These are phyloP conservation scores for Ferrisia virgata DNA, from an alignment of 2,888 invertebrate genomes.

Conservation along the genomic window DNA sequence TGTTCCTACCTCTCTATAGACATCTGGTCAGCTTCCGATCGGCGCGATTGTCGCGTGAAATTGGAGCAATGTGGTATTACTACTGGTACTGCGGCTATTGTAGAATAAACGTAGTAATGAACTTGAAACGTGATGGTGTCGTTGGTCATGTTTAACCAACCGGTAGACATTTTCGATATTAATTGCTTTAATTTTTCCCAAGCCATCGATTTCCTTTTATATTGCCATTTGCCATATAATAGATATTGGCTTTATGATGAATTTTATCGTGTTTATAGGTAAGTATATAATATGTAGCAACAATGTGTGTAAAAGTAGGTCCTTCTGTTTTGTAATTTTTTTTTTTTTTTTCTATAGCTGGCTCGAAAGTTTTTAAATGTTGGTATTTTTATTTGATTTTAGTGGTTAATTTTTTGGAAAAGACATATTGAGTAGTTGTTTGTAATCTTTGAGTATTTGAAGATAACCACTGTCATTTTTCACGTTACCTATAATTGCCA, in stretches of 20 bases:
- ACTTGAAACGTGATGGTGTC: conserved; percentile 20
- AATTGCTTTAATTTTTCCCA: not conserved
- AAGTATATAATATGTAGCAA: too few species aligned
- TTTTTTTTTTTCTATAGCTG: too few species aligned
- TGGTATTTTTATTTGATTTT: too few species aligned
- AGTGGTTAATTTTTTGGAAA: too few species aligned
- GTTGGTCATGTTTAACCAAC: conserved; percentile 6
- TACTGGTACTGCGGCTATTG: not conserved
- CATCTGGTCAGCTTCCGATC: not conserved
- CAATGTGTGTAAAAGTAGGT: not conserved
- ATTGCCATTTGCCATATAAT: not conserved
- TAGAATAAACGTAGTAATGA: not conserved
- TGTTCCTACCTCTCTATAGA: not conserved
- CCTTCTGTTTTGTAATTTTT: too few species aligned
- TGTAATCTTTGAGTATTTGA: too few species aligned
- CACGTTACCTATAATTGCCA: too few species aligned
- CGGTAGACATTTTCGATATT: conserved; percentile 1
- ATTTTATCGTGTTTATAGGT: not conserved
- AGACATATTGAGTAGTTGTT: too few species aligned
- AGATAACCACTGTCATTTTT: too few species aligned
- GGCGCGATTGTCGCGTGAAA: not conserved
- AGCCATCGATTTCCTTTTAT: not conserved
- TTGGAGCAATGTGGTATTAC: not conserved
- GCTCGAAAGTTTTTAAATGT: too few species aligned
- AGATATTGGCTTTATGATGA: not conserved